Base-by-base conservation (phyloP, 2,888 invertebrate species). In the Latrodectus hesperus region DNA sequence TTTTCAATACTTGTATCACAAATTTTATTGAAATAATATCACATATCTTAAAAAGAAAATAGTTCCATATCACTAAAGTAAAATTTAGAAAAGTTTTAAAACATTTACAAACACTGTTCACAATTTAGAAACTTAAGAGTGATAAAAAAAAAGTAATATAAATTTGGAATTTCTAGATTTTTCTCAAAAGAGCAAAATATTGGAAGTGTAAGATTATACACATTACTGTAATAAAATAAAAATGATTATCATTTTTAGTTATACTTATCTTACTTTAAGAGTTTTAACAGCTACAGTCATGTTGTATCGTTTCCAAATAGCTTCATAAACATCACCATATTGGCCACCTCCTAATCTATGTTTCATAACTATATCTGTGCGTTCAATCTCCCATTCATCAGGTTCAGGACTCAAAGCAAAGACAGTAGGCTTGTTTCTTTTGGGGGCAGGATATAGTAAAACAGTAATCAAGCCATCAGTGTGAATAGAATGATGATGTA, bases 271-370 rank as follows among this genome's bases (percentile, higher is more conserved):
- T 68, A 88, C 88, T 80, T 99, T 99, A 12, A 99, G 94, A 0
- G 99, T 99, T 93, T 99, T 99, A 16, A 99, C 99, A 52, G 99
- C 99, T 79, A 99, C 99, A 6, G 98, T 99, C 94, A 97, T 96
- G 92, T 97, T 98, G 92, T 97, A 97, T 95, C 97, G 65, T 92
- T 97, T 98, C 99, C 99, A 94, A 95, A 98, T 93, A 94, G 99
- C 91, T 93, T 99, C 98, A 92, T 99, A 99, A 0, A 99, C 99
- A 91, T 94, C 94, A 3, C 94, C 94, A 91, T 94, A 94, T 91
- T 94, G 94, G 94, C 99, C 92, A 64, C 99, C 99, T 90, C 99
- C 99, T 91, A 97, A 93, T 93, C 98, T 97, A 93, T 99, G 98
- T 91, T 97, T 96, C 99, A 99, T 99, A 89, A 98, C 97, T 91